These are phyloP conservation scores for Neoitamus cyanurus DNA, from an alignment of 2,888 invertebrate species.

Conservation along the genomic window DNA sequence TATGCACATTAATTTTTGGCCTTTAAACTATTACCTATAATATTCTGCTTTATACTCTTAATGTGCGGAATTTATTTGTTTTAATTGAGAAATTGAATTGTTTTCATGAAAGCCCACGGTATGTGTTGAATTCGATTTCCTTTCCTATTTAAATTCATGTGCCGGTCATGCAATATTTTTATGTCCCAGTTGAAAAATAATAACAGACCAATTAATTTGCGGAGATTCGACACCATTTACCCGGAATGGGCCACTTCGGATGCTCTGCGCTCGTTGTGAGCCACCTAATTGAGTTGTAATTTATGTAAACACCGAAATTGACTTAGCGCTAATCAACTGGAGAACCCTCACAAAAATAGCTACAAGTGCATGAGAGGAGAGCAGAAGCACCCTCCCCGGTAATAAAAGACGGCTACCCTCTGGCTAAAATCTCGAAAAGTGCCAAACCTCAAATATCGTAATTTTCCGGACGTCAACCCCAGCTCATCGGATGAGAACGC, in stretches of 20 bases:
- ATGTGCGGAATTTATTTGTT: no score
- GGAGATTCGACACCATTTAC: neutral
- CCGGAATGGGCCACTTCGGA: neutral
- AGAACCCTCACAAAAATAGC: slow-evolving; percentile 44
- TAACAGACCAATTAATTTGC: neutral
- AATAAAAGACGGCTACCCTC: slow-evolving; percentile 54
- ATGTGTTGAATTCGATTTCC: no score
- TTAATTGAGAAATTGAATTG: no score
- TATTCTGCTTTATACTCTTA: no score
- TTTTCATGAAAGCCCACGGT: no score
- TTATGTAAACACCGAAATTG: slow-evolving; percentile 58
- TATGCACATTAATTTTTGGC: no score
- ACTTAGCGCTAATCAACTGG: slow-evolving; percentile 55
- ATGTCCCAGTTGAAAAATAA: neutral
- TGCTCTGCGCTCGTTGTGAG: neutral
- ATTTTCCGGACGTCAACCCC: slow-evolving; percentile 54
- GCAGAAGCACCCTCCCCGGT: slow-evolving; percentile 45
- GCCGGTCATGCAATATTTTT: no score
- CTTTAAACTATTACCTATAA: no score
- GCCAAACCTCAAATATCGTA: slow-evolving; percentile 58
- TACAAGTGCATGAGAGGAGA: slow-evolving; percentile 44
- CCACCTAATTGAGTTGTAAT: slow-evolving; percentile 57
- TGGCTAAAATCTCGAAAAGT: slow-evolving; percentile 54
- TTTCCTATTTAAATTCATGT: no score
- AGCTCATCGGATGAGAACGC: slow-evolving; percentile 22